Base-by-base conservation (phyloP, 2,113 vertebrate species). In the Erythrocercus mccallii region DNA sequence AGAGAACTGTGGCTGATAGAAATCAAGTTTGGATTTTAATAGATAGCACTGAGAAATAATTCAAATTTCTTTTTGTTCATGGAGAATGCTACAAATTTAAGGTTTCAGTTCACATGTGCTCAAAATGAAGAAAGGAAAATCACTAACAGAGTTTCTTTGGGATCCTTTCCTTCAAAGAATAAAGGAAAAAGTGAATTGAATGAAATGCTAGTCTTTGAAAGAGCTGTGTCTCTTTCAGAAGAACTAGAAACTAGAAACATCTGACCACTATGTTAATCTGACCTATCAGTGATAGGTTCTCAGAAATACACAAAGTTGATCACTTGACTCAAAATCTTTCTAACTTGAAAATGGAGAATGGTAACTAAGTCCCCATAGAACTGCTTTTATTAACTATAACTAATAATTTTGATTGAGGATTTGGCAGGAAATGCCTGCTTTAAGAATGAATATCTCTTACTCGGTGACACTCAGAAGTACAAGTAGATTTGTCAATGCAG, bases 401-500 rank as follows among this genome's bases (percentile, higher is more conserved):
- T 91, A 86, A 88, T 88, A 82, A 83, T 92, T 91, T 80, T 19
- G 17, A 15, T 51, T 48, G 53, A 37, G 20, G 42, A n/a, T 88
- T 94, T 91, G 68, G 48, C 87, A 95, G 74, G 35, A 88, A 91
- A 64, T 87, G 65, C 12, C 71, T 88, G 37, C 44, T 86, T 74
- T 83, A 81, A 94, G 91, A 91, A 61, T 70, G 72, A 92, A 42
- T 84, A 71, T 81, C 4, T 2, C 33, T 96, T 91, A 78, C 42
- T 77, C 4, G 35, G 80, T 79, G 78, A 54, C 61, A 72, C 82
- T 84, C 48, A 80, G 80, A 85, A 89, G 37, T 45, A 86, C 76
- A 64, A 93, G 73, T 85, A 81, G 77, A 74, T 95, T 94, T 92
- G 60, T 92, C 83, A 94, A 73, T 81, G 81, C 86, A 81, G 37